Evolutionary conservation across 1,140 invertebrate species (phyloP).

Genomic region (Globodera rostochiensis): DNA sequence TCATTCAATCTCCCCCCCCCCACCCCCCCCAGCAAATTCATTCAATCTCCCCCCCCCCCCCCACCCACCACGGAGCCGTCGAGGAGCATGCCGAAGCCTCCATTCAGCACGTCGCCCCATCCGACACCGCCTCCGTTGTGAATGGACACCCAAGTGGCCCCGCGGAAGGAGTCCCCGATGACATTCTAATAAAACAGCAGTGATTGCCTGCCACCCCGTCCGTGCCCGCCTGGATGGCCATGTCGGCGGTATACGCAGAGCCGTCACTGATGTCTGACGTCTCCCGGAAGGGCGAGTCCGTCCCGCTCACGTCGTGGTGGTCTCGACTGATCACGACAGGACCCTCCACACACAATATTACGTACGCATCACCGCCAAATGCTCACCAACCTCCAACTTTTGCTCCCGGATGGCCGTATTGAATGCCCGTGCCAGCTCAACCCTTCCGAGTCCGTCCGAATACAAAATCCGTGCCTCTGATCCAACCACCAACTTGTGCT

Average conservation of each 20-base stretch:
- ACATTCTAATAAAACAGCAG: constrained; percentile 76
- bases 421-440: constrained; percentile 72
- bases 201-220: constrained; percentile 58
- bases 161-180: constrained; percentile 74
- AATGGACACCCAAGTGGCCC: constrained; percentile 75
- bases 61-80: constrained; percentile 70
- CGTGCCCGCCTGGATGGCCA: constrained; percentile 23
- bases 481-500: constrained; percentile 71
- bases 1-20: no score
- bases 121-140: constrained; percentile 77
- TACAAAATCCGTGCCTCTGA: constrained; percentile 70
- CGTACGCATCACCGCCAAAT: not conserved
- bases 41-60: no score
- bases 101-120: constrained; percentile 77
- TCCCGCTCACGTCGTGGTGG: constrained; percentile 76
- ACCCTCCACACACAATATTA: constrained; percentile 64
- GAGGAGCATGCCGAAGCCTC: constrained; percentile 75
- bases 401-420: constrained; percentile 71
- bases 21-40: no score
- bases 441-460: constrained; percentile 71
- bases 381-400: constrained; percentile 66
- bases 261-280: constrained; percentile 76
- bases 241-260: constrained; percentile 63
- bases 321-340: constrained; percentile 74
- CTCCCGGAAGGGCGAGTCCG: constrained; percentile 75